Evolutionary conservation across 2,113 vertebrate genomes (phyloP).

Genomic region (Podarcis cretensis): DNA sequence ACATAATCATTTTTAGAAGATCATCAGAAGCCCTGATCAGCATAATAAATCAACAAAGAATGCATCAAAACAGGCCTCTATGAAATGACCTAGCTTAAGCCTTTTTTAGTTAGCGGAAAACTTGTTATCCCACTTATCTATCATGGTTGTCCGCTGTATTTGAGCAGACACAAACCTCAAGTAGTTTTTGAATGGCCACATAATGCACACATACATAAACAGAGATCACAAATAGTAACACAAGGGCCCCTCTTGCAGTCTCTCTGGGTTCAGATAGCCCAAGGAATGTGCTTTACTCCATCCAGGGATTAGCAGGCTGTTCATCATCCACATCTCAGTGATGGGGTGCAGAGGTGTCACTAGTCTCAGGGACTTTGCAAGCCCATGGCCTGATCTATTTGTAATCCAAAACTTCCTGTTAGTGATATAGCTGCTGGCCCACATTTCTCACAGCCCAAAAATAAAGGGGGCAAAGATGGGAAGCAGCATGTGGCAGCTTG

Average conservation of each 20-base stretch:
- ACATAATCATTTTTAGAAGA: background rate
- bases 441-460: constrained; percentile 64
- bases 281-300: constrained; percentile 54
- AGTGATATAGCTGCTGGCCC: constrained; percentile 84
- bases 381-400: constrained; percentile 56
- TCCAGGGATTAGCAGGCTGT: constrained; percentile 62
- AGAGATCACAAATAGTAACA: background rate
- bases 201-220: background rate
- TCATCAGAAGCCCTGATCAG: background rate
- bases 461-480: constrained; percentile 58
- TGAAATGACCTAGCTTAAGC: background rate
- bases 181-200: background rate
- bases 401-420: constrained; percentile 85
- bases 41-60: background rate
- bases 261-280: constrained; percentile 3
- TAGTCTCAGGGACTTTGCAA: constrained; percentile 30
- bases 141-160: background rate
- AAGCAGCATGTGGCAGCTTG: constrained; percentile 49
- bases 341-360: constrained; percentile 31
- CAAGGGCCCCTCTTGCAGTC: constrained; percentile 18
- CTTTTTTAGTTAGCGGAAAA: background rate
- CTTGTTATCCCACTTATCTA: background rate
- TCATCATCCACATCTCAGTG: constrained; percentile 14
- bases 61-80: background rate
- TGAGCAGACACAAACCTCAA: background rate